Evolutionary conservation across 2,113 vertebrate genomes (phyloP).

Genomic region (Ellobius talpinus): DNA sequence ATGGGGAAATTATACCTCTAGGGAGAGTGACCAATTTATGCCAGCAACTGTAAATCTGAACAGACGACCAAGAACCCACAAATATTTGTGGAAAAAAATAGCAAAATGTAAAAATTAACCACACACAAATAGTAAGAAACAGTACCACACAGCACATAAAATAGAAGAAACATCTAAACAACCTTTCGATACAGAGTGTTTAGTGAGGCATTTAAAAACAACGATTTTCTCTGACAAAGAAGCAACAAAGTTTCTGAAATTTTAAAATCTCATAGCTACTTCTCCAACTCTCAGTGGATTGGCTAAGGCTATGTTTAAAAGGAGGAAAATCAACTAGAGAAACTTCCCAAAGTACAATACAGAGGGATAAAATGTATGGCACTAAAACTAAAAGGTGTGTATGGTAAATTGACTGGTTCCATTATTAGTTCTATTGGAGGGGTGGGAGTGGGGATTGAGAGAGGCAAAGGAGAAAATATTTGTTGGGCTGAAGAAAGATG

Average conservation of each 20-base stretch:
- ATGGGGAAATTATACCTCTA: neutral
- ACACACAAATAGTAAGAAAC: neutral
- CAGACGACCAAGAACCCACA: neutral
- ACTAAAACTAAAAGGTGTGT: slow-evolving; percentile 19
- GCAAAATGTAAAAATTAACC: slow-evolving; percentile 14
- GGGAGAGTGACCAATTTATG: neutral
- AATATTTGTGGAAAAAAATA: neutral
- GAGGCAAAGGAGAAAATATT: slow-evolving; percentile 38
- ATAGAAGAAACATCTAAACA: neutral
- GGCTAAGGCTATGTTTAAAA: neutral
- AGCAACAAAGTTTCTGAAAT: neutral
- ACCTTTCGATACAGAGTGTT: neutral
- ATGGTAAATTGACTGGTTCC: neutral
- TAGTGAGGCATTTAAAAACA: neutral
- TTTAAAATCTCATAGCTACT: neutral
- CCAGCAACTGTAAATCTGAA: neutral
- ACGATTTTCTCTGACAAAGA: neutral
- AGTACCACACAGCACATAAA: neutral
- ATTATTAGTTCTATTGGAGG: neutral
- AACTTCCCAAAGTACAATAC: neutral
- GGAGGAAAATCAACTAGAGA: slow-evolving; percentile 23
- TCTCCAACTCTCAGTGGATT: neutral
- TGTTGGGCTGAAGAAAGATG: neutral
- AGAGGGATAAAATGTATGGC: neutral
- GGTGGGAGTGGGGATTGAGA: neutral